Evolutionary conservation across 2,113 vertebrate species (phyloP), one percentile per base, ranked within the genome.

Genomic region (Ptychochromis oligacanthus): DNA sequence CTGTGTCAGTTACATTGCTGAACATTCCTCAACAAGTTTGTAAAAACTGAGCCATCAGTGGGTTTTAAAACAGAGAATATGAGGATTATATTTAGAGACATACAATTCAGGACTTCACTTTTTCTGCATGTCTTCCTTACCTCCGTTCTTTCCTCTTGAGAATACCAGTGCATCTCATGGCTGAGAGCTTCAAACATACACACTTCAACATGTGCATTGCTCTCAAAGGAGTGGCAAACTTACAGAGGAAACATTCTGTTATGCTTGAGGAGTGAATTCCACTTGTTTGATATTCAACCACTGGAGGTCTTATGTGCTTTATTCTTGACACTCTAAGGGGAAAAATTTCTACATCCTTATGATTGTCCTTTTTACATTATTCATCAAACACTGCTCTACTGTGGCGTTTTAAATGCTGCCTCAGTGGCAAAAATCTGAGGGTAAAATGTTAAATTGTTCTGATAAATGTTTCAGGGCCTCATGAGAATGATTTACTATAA

Each of bases 281-380:
- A 76, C 79, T 84, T 70, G 79, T 91, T 88, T 93, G 80, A 90
- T 91, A 89, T 84, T 80, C 59, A 72, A 55, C 80, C 82, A 52
- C 75, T n/a, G 22, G 80, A 81, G 82, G 83, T 81, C 74, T 80
- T 62, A 49, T 82, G 79, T 77, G 84, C 74, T 89, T 92, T 81
- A 75, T 86, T 85, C 72, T 70, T 49, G 77, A 89, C 24, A 28
- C 65, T 79, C 46, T 54, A 83, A 74, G 78, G 52, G 56, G 17
- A 20, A 55, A 87, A 74, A 65, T 40, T 28, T 79, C 46, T 22
- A 88, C 82, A 87, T 88, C 81, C 81, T 80, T 78, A 84, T 18
- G 46, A 84, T 61, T 91, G 91, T 92, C 88, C 90, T 89, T 62
- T 87, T 84, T 94, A 75, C 88, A 93, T 93, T 93, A 93, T 93